phyloP scores from a whole-genome alignment of 2,888 invertebrate genomes.

The Yponomeuta sedellus region DNA sequence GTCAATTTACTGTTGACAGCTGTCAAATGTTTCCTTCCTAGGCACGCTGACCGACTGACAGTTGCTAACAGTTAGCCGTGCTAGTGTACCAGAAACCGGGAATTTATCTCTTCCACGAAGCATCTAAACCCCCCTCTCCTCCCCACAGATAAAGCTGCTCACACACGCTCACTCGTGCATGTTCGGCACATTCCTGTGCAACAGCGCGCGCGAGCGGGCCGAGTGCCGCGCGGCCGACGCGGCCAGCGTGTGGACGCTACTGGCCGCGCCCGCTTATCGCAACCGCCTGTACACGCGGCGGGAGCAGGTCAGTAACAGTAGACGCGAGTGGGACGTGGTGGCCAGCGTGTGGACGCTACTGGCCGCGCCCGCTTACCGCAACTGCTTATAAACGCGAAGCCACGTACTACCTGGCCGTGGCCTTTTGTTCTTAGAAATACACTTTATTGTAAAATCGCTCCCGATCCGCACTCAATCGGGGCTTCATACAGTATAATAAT shows the following conservation, averaged over 20 bases:
- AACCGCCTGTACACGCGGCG: not conserved
- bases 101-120: no score
- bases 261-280: slow-evolving; percentile 76
- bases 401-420: no score
- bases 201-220: slow-evolving; percentile 84
- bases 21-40: no score
- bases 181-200: slow-evolving; percentile 97
- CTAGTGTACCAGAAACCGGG: no score
- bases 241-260: slow-evolving; percentile 92
- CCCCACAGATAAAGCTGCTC: slow-evolving; percentile 89
- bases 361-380: slow-evolving; percentile 69
- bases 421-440: no score
- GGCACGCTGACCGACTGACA: no score
- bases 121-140: not conserved
- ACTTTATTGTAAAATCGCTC: no score
- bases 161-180: slow-evolving; percentile 97
- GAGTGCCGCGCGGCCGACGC: slow-evolving; percentile 80
- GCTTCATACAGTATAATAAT: no score
- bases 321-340: slow-evolving; percentile 82
- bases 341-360: slow-evolving; percentile 94
- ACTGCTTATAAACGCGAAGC: not conserved
- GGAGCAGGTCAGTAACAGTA: slow-evolving; percentile 74
- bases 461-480: no score
- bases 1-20: no score
- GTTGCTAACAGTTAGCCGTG: no score